Evolutionary conservation across 2,113 vertebrate genomes (phyloP).

Genomic region (Pedionomus torquatus): DNA sequence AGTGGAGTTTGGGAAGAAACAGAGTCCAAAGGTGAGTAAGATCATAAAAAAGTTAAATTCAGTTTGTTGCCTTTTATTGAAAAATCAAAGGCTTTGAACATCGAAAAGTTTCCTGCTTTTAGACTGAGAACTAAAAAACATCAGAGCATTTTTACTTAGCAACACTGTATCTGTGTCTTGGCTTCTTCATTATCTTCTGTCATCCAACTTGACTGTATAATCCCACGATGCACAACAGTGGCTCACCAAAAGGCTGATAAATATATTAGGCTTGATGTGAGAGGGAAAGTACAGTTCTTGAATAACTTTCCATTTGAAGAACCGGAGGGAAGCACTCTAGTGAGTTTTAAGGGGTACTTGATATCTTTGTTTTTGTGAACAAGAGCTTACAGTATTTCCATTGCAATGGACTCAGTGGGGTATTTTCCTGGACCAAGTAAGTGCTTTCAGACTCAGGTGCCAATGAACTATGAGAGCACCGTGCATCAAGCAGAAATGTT

Average conservation of each 20-base stretch:
- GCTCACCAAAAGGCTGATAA: not conserved
- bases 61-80: not conserved
- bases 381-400: not conserved
- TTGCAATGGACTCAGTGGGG: not conserved
- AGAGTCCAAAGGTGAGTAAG: not conserved
- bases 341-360: not conserved
- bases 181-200: not conserved
- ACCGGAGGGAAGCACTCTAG: not conserved
- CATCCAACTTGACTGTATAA: not conserved
- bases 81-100: not conserved
- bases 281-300: not conserved
- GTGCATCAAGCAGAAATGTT: not conserved
- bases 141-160: not conserved
- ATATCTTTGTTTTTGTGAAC: not conserved
- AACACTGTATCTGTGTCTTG: rapidly evolving
- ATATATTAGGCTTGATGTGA: not conserved
- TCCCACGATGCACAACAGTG: not conserved
- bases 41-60: not conserved
- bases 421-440: not conserved
- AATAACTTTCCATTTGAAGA: not conserved
- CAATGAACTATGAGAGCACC: not conserved
- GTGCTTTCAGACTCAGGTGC: not conserved
- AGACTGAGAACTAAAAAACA: not conserved
- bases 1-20: not conserved
- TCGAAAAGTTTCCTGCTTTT: not conserved